Percentiles rank a stretch among this genome's conserved stretches.
Conservation (phyloP, 53 echinoderm and acorn worm species). For the Echinarachnius parma region DNA sequence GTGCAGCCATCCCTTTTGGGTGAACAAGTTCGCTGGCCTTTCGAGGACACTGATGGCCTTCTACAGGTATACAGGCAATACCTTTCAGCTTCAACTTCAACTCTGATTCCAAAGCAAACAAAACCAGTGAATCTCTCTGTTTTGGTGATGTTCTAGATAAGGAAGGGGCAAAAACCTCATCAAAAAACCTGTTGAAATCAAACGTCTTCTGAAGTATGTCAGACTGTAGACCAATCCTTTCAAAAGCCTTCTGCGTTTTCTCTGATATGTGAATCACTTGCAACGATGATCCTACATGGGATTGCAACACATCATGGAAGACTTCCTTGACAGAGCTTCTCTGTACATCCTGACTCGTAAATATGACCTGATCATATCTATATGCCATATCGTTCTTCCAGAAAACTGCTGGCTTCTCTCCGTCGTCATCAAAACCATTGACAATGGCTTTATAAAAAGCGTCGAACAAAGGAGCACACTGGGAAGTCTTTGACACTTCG, state of each 20-base stretch:
- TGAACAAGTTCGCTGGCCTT: slow-evolving; percentile 38
- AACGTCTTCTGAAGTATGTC: slow-evolving; percentile 7
- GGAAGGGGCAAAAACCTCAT: slow-evolving; percentile 30
- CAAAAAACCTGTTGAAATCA: slow-evolving; percentile 36
- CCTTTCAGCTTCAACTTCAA: slow-evolving; percentile 9
- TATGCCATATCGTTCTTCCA: slow-evolving; percentile 11
- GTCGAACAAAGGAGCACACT: slow-evolving; percentile 37
- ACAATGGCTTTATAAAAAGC: slow-evolving; percentile 41
- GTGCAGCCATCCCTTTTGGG: slow-evolving; percentile 23
- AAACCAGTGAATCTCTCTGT: slow-evolving; percentile 6
- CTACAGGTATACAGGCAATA: slow-evolving; percentile 42
- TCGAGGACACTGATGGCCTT: not conserved
- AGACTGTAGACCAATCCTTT: not conserved
- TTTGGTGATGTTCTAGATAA: not conserved
- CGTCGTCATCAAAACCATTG: not conserved
- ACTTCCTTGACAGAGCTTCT: not conserved
- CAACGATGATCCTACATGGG: not conserved
- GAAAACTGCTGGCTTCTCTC: slow-evolving; percentile 11
- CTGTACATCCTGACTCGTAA: slow-evolving; percentile 14
- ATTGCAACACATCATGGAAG: not conserved
- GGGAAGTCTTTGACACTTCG: slow-evolving; percentile 13
- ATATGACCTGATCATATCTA: slow-evolving; percentile 8
- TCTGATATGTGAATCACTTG: slow-evolving; percentile 17
- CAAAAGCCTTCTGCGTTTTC: slow-evolving; percentile 21
- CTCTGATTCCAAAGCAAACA: slow-evolving; percentile 20